Percentiles rank a stretch among this genome's conserved stretches.
phyloP scores from a whole-genome alignment of 37 sponge, comb jelly and placozoan genomes.

The Hexactinellida sp. region DNA sequence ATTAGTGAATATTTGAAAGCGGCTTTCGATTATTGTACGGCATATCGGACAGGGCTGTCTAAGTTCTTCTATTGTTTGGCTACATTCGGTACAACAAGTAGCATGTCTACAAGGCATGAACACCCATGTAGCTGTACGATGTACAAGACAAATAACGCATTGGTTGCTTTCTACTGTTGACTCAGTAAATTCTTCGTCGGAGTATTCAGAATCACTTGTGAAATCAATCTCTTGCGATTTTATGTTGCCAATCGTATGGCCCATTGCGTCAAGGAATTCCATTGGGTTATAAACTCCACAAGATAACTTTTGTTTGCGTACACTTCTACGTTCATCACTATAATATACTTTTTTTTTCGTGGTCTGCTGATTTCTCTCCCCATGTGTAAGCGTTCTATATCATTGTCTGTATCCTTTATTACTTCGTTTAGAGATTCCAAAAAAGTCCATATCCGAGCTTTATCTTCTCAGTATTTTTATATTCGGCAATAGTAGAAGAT shows the following conservation, averaged over 20 bases:
- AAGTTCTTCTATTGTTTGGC: not conserved
- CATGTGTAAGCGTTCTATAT: too few species aligned
- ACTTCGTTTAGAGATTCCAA: too few species aligned
- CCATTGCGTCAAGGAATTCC: not conserved
- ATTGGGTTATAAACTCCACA: not conserved
- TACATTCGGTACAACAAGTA: not conserved
- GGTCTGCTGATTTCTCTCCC: too few species aligned
- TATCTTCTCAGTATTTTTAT: not conserved
- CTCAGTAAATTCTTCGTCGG: not conserved
- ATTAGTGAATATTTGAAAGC: not conserved
- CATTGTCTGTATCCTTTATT: too few species aligned
- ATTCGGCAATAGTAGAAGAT: too few species aligned
- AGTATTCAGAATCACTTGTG: not conserved
- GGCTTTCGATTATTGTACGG: slow-evolving; percentile 7
- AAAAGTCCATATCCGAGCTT: not conserved
- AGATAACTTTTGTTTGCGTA: not conserved
- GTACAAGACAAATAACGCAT: not conserved
- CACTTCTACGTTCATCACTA: too few species aligned
- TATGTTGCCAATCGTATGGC: slow-evolving; percentile 4
- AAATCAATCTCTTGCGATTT: not conserved
- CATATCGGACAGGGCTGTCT: not conserved
- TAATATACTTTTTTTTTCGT: too few species aligned
- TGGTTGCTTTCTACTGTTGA: not conserved
- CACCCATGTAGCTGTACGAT: not conserved
- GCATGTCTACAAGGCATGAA: slow-evolving; percentile 17